phyloP scores from a whole-genome alignment of 2,113 vertebrate species.

The Phalacrocorax aristotelis region DNA sequence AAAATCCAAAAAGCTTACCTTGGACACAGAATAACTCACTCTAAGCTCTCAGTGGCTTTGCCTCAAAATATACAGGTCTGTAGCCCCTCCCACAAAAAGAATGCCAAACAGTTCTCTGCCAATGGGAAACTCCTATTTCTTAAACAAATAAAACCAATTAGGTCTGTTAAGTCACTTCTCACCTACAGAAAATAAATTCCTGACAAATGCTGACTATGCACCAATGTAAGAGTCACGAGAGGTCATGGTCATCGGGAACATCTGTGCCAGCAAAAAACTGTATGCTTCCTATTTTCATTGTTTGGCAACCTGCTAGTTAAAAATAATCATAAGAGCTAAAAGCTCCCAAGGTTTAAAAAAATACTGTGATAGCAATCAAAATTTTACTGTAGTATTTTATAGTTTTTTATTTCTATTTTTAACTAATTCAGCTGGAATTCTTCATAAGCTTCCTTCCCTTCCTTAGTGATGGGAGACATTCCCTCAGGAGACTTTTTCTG shows the following conservation, averaged over 20 bases:
- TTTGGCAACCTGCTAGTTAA: neutral
- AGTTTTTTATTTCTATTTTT: neutral
- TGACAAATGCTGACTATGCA: neutral
- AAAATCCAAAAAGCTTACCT: neutral
- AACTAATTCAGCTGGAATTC: neutral
- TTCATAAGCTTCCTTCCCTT: neutral
- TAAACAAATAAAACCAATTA: neutral
- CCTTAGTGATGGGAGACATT: neutral
- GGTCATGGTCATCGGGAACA: neutral
- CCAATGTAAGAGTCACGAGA: neutral
- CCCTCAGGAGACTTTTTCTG: neutral
- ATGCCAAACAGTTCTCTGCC: too few species aligned
- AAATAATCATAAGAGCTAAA: neutral
- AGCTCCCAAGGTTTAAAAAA: neutral
- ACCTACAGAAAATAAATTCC: neutral
- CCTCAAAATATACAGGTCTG: neutral
- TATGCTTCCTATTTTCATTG: neutral
- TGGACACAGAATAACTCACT: fast-evolving
- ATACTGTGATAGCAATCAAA: neutral
- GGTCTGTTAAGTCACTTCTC: neutral
- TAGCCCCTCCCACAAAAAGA: neutral
- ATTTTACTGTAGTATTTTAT: neutral
- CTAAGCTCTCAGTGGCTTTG: neutral
- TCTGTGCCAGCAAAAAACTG: neutral
- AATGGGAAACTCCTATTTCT: neutral